A percentile compares a stretch with the other conserved stretches of the same genome.
phyloP scores from a whole-genome alignment of 2,113 vertebrate species.

The human (Homo sapiens) region GRCh38 chr1:244034001-244034500 shows the following conservation, averaged over 20 bases:
- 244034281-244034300: neutral
- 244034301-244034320: neutral
- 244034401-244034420: neutral
- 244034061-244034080: neutral
- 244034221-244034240: neutral
- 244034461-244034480: neutral
- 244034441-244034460: neutral
- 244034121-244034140: neutral
- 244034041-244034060: slow-evolving; percentile 34
- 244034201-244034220: slow-evolving; percentile 13
- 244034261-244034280: neutral
- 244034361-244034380: neutral
- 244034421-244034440: neutral
- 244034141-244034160: neutral
- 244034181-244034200: neutral
- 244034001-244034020: slow-evolving; percentile 56
- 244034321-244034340: neutral
- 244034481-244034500: neutral
- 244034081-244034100: neutral
- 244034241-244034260: neutral
- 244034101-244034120: neutral
- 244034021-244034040: neutral
- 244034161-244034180: neutral
- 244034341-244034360: neutral
- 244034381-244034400: neutral